phyloP scores from a whole-genome alignment of 2,888 invertebrate genomes.

The Scaptomyza flava region DNA sequence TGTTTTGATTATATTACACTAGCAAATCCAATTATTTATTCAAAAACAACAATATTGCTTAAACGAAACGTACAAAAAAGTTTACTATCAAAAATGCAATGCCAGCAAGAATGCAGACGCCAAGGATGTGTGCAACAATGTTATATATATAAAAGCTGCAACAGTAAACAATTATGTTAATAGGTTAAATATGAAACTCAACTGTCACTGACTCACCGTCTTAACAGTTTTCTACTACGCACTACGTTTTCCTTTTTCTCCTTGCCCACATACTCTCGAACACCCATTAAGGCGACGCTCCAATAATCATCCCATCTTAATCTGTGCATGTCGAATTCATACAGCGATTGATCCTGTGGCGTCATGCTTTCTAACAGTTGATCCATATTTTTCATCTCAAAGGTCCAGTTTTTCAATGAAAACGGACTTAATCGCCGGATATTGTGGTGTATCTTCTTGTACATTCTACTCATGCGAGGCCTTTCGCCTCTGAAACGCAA shows the following conservation, averaged over 20 bases:
- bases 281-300: neutral
- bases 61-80: neutral
- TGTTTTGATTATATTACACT: neutral
- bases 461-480: neutral
- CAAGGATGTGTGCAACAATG: neutral
- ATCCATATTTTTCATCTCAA: neutral
- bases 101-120: neutral
- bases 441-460: neutral
- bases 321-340: neutral
- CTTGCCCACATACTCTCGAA: neutral
- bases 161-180: neutral
- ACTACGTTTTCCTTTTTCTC: neutral
- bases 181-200: neutral
- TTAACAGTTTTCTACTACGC: neutral
- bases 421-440: neutral
- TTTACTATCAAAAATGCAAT: neutral
- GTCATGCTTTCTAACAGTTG: neutral
- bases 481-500: neutral
- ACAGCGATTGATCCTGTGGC: neutral
- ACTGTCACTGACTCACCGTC: neutral
- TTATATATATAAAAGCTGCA: neutral
- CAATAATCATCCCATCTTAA: neutral
- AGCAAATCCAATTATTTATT: neutral
- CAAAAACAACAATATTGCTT: neutral
- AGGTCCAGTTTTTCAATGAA: neutral